phyloP scores from a whole-genome alignment of 2,797 vertebrate species.

The Decapterus maruadsi region DNA sequence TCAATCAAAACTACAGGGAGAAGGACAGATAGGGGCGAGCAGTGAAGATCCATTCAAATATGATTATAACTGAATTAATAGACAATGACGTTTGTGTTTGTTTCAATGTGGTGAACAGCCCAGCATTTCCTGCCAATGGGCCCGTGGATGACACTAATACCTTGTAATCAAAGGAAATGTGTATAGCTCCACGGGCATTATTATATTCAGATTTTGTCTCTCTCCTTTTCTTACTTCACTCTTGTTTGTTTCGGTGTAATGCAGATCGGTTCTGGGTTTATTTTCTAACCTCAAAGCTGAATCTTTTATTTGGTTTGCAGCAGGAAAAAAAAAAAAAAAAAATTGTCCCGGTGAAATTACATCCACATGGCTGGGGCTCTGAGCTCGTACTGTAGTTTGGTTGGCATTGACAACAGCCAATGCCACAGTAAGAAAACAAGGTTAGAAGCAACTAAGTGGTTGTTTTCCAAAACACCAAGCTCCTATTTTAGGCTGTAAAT shows the following conservation, averaged over 20 bases:
- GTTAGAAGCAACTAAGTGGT: constrained; percentile 57
- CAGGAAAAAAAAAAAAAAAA: constrained; percentile 44
- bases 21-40: constrained; percentile 70
- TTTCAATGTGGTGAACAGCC: constrained; percentile 78
- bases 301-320: constrained; percentile 86
- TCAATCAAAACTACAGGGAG: constrained; percentile 66
- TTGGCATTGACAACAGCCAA: constrained; percentile 68
- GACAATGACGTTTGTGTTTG: constrained; percentile 82
- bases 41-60: constrained; percentile 80
- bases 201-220: constrained; percentile 79
- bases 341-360: constrained; percentile 82
- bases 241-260: constrained; percentile 82
- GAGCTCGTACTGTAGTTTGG: constrained; percentile 60
- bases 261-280: constrained; percentile 82
- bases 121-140: constrained; percentile 76
- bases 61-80: constrained; percentile 82
- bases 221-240: constrained; percentile 76
- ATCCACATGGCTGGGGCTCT: constrained; percentile 83
- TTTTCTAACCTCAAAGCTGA: constrained; percentile 82
- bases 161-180: constrained; percentile 83
- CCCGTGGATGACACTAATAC: constrained; percentile 81
- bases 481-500: constrained; percentile 59
- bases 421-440: constrained; percentile 72
- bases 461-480: constrained; percentile 52
- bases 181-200: constrained; percentile 73